Percentiles rank a stretch among this genome's conserved stretches.
These are phyloP conservation scores for Tyrannus savana DNA, from an alignment of 2,113 vertebrate species.

Conservation along the genomic window DNA sequence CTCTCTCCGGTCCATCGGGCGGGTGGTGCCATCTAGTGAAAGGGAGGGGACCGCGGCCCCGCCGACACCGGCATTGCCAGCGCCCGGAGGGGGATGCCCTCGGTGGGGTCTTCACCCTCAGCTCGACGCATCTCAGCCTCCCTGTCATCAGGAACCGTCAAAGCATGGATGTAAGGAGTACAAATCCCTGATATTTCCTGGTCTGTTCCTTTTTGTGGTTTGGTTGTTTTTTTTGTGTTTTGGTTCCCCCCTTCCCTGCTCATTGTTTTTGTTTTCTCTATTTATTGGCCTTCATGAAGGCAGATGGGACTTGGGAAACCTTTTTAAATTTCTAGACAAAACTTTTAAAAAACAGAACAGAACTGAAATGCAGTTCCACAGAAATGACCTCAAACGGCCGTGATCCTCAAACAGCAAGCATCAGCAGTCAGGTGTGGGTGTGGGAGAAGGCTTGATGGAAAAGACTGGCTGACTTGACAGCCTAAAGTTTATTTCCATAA, in stretches of 20 bases:
- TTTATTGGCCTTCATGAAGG: background rate
- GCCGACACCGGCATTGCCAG: background rate
- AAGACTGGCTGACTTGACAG: background rate
- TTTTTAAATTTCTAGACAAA: background rate
- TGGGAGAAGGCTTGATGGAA: background rate
- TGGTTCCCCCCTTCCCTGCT: background rate
- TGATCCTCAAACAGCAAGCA: accelerated
- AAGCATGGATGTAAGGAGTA: accelerated
- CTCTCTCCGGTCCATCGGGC: accelerated
- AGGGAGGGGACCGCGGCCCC: background rate
- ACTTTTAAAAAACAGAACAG: background rate
- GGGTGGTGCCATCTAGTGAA: slow-evolving; percentile 60
- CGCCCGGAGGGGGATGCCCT: background rate
- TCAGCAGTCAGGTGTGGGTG: background rate
- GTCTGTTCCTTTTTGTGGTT: background rate
- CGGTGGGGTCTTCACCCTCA: accelerated
- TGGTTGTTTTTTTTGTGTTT: background rate
- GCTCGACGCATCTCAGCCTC: accelerated
- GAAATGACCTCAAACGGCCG: background rate
- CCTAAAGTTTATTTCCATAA: background rate
- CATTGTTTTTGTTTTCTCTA: accelerated
- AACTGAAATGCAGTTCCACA: background rate
- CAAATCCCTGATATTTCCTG: too few relatives aligned
- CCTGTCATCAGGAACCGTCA: background rate
- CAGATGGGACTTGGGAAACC: background rate